Base-by-base conservation (phyloP, 2,113 vertebrate genomes). In the Brachypteracias leptosomus region DNA sequence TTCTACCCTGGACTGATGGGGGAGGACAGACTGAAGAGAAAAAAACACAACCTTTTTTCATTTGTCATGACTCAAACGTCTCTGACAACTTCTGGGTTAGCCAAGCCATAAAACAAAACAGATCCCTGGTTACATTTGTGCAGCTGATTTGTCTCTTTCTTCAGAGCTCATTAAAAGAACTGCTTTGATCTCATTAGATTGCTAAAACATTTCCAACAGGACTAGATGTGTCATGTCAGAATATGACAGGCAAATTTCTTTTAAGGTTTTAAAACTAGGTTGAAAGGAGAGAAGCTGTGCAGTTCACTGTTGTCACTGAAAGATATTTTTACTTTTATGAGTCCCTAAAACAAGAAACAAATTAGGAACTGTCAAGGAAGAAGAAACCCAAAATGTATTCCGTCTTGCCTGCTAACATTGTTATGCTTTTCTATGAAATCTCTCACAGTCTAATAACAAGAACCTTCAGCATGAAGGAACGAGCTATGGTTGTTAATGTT, bases 251-350 rank as follows among this genome's bases (percentile, higher is more conserved):
- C 90, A 94, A 96, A 67, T 84, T 83, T 92, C 92, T 88, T 97
- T 93, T 70, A 82, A 94, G 96, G 91, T 91, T 95, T 95, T 76
- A 87, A 95, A 72, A 93, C 88, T 93, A 90, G 93, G 85, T 90
- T 96, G 93, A 79, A 90, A 95, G 82, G 90, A 47, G 62, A 95
- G 85, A 88, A 95, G 78, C 91, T 90, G 58, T 95, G 94, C 81
- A 80, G 54, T 89, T 88, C 88, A 71, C 70, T 88, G 79, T 89
- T 95, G 80, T 89, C 95, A 94, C 79, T 84, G 84, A 85, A 95
- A 83, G 95, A 96, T 97, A 92, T 97, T 97, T 97, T 95, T 95
- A 96, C 93, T 96, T 94, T 96, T 97, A 96, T 96, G 96, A 97
- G 86, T 82, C 92, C 85, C 94, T 88, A 93, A 95, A 97, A 96